Evolutionary conservation across 2,888 invertebrate species (phyloP), one percentile per base, ranked within the genome.

Genomic region (Taphrorychus bicolor): DNA sequence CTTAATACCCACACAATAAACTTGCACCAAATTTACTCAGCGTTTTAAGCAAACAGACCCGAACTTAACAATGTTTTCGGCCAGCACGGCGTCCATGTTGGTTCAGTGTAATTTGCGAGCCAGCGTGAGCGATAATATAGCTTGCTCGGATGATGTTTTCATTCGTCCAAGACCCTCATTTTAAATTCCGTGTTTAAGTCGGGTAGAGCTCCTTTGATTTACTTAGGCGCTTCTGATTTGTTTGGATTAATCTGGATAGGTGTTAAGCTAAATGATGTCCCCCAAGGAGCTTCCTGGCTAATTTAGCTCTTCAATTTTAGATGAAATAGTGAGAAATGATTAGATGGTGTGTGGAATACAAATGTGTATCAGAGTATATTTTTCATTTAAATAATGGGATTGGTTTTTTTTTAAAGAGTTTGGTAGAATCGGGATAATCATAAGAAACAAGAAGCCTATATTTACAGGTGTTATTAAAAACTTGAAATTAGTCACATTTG

Each of bases 121-220:
- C 66, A 59, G 59, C 56, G 53, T 59, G 58, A 68, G 54, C 62
- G 62, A 68, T 68, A 68, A 68, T 59, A 62, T 53, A 59, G 59
- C 68, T 59, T 52, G 59, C 62, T 59, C 48, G 59, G 54, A 63
- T 61, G 57, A 66, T 68, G 59, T 63, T 68, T 68, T 68, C 63
- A 63, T 68, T 62, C 49, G 62, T 45, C 62, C 57, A 58, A 58
- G 52, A 62, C 59, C 63, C 63, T 54, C 45, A 54, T 59, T 68
- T 54, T 62, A 62, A 59, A 68, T 63, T 68, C 62, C 11, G 51
- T 41, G 60, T 64, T 41, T 64, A 54, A 62, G 62, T 42, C 56
- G 17, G 24, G 18, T 9, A 61, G 42, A 22, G 48, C 54, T 61
- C 24, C 45, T 61, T 54, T 54, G 54, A 49, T 61, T 54, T 54